Base-by-base conservation (phyloP, 2,888 invertebrate species). In the Drosophila merina region DNA sequence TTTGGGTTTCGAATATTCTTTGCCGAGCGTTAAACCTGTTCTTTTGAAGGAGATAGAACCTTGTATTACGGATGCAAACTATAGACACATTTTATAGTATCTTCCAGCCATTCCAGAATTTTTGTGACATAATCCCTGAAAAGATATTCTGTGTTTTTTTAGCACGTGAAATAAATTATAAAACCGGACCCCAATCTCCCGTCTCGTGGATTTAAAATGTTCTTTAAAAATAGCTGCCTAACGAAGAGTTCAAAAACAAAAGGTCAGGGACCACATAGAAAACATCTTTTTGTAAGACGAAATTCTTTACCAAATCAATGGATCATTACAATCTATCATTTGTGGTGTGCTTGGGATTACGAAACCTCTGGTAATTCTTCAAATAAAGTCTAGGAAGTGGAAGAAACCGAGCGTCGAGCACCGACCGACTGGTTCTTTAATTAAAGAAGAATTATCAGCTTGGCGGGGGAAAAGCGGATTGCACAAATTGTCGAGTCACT, bases 381-480 rank as follows among this genome's bases (percentile, higher is more conserved):
- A 58, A 49, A 55, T 57, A 55, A 55, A 45, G 42, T 77, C 76
- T 69, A 86, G 86, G 82, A 82, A 82, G 73, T 82, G 40, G 64
- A 64, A 63, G 54, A 45, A 38, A 71, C 67, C 48, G 31, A 31
- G 3, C 44, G 36, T 47, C 55, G 69, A 36, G 56, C 63, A n/a
- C n/a, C n/a, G n/a, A n/a, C n/a, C n/a, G 72, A 86, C 83, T 80
- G 64, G 71, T 72, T 82, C 86, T 83, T 80, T 76, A 78, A 82
- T 83, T 86, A 83, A 66, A 75, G 47, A 57, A 72, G 80, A 76
- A 75, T 82, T 83, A 86, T 80, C 82, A 86, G 76, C 76, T 86
- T 72, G 69, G 67, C 63, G 54, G 69, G 47, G 75, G 74, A 74
- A 85, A 85, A 77, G 62, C 71, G 58, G 56, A 54, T 79, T 66